Percentiles rank a stretch among this genome's conserved stretches.
phyloP scores from a whole-genome alignment of 2,113 vertebrate genomes.

The Stigmatopora argus region DNA sequence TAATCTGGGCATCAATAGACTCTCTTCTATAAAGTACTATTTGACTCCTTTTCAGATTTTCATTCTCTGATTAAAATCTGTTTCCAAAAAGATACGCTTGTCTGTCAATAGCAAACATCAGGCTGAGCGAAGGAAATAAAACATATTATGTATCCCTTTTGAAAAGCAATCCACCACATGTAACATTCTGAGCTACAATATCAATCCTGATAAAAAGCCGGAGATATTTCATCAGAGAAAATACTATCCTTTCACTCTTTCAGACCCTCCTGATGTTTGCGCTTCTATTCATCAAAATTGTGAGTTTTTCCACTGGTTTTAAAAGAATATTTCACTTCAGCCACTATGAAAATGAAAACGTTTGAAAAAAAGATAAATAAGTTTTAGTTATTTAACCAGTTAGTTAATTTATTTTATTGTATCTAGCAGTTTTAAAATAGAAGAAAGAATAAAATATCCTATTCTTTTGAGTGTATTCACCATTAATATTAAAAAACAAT shows the following conservation, averaged over 20 bases:
- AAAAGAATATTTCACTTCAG: constrained; percentile 2
- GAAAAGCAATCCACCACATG: constrained; percentile 53
- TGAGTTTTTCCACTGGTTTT: constrained; percentile 4
- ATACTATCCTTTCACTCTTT: constrained; percentile 43
- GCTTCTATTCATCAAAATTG: constrained; percentile 22
- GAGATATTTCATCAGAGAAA: constrained; percentile 51
- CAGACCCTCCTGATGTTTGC: constrained; percentile 17
- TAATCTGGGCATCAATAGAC: not conserved
- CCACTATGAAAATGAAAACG: constrained; percentile 20
- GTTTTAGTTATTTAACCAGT: constrained; percentile 19
- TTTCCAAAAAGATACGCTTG: constrained; percentile 44
- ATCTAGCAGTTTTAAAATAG: not conserved
- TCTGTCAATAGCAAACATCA: constrained; percentile 39
- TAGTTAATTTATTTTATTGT: constrained; percentile 8
- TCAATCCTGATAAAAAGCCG: constrained; percentile 59
- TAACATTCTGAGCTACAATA: constrained; percentile 44
- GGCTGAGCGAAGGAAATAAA: constrained; percentile 43
- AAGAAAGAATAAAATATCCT: constrained; percentile 14
- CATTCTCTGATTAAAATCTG: constrained; percentile 19
- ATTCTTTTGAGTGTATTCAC: constrained; percentile 25
- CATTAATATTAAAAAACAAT: constrained; percentile 43
- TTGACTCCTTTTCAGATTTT: constrained; percentile 19
- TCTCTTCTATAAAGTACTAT: constrained; percentile 25
- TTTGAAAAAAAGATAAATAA: constrained; percentile 14
- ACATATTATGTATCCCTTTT: constrained; percentile 56